A percentile compares a stretch with the other conserved stretches of the same genome.
Conservation (phyloP, 2,113 vertebrate genomes). For the Ovibos moschatus region DNA sequence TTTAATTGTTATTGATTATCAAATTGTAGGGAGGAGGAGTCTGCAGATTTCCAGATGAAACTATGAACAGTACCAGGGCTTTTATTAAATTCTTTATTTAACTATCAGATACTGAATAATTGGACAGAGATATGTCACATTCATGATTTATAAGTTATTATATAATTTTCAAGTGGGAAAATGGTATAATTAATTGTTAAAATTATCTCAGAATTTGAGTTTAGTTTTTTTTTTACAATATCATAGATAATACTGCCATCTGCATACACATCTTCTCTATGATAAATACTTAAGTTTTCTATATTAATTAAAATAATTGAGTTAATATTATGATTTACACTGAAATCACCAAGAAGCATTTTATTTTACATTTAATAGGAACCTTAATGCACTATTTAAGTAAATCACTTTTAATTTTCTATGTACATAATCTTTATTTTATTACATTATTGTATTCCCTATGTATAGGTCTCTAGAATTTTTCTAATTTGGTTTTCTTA, state of each 20-base stretch:
- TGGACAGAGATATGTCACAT: background rate
- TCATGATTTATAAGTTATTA: background rate
- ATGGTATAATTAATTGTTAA: background rate
- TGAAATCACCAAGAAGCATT: background rate
- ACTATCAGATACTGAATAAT: background rate
- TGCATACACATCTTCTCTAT: background rate
- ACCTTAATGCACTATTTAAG: background rate
- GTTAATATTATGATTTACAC: slow-evolving; percentile 22
- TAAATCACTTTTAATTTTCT: background rate
- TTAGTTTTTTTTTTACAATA: background rate
- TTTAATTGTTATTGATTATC: background rate
- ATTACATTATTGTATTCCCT: background rate
- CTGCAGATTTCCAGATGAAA: background rate
- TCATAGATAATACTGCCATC: background rate
- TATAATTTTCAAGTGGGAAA: slow-evolving; percentile 21
- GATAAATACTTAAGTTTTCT: background rate
- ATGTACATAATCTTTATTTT: background rate
- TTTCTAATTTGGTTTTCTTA: background rate
- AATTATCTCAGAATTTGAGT: background rate
- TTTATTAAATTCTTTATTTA: background rate
- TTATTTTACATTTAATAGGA: background rate
- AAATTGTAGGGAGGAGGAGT: background rate
- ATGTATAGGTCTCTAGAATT: background rate
- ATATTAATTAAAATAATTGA: background rate
- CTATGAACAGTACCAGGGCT: background rate